Conservation (phyloP, 1,140 invertebrate species). For the Drosophila funebris region DNA sequence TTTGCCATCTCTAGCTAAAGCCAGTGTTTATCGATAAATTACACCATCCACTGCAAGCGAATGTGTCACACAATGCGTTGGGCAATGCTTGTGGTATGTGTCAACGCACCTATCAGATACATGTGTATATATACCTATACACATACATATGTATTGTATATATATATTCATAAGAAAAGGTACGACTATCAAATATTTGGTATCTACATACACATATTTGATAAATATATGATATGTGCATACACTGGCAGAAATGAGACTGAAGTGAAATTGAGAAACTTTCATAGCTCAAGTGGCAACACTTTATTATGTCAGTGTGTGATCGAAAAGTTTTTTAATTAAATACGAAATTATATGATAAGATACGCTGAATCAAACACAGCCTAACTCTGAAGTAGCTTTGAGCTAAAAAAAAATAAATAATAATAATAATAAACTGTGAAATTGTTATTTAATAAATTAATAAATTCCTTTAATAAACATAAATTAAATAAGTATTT, state of each 20-base stretch:
- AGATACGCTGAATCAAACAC: neutral
- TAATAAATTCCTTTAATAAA: too few species aligned
- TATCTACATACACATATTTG: conserved; percentile 21
- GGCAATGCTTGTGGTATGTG: conserved; percentile 23
- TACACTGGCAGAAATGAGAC: conserved; percentile 16
- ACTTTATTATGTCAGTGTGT: neutral
- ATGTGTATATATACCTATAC: too few species aligned
- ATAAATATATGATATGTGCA: conserved; percentile 13
- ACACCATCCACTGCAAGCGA: conserved; percentile 9
- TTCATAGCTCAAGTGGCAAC: conserved; percentile 3
- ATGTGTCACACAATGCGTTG: conserved; percentile 26
- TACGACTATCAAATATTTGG: conserved; percentile 23
- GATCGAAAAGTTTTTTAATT: neutral
- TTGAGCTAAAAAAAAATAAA: neutral
- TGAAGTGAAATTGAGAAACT: neutral
- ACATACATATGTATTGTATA: neutral
- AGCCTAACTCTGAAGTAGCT: neutral
- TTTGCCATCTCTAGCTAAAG: neutral
- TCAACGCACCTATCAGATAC: conserved; percentile 23
- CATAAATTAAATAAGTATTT: too few species aligned
- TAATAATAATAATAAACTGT: too few species aligned
- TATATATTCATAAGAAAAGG: conserved; percentile 7
- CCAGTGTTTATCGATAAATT: conserved; percentile 41
- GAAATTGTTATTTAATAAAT: too few species aligned
- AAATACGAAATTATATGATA: neutral